Conservation (phyloP, 2,797 vertebrate species). For the Oryzias sinensis region DNA sequence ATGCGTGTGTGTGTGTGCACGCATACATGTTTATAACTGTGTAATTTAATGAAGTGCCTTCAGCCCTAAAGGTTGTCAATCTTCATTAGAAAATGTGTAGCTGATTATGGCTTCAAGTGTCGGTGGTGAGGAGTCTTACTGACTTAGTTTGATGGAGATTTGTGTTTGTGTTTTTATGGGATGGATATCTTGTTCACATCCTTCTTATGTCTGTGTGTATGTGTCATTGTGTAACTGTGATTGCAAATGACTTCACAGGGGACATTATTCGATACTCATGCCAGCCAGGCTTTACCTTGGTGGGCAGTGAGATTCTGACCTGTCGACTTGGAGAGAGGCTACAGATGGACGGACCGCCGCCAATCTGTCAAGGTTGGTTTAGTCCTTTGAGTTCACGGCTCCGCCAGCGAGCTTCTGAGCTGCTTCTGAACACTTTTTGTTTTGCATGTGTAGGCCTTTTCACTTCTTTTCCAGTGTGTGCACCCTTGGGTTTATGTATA, state of each 20-base stretch:
- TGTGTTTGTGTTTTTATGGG: slow-evolving; percentile 10
- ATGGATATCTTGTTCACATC: slow-evolving; percentile 17
- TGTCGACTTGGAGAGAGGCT: slow-evolving; percentile 91
- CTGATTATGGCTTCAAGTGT: slow-evolving; percentile 51
- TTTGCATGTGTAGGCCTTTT: neutral
- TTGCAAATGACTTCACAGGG: slow-evolving; percentile 77
- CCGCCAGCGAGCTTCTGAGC: slow-evolving; percentile 1
- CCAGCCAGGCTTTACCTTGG: slow-evolving; percentile 92
- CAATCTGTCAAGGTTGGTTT: slow-evolving; percentile 90
- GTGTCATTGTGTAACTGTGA: slow-evolving; percentile 27
- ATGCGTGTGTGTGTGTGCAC: slow-evolving; percentile 13
- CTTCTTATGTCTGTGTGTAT: slow-evolving; percentile 20
- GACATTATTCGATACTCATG: slow-evolving; percentile 97
- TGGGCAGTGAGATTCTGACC: slow-evolving; percentile 94
- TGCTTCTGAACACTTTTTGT: slow-evolving; percentile 6
- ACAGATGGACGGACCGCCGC: slow-evolving; percentile 93
- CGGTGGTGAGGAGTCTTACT: slow-evolving; percentile 26
- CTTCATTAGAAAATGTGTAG: slow-evolving; percentile 63
- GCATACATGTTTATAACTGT: slow-evolving; percentile 20
- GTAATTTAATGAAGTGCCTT: slow-evolving; percentile 54
- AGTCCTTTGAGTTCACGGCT: slow-evolving; percentile 9
- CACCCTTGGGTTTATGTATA: neutral
- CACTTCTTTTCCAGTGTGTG: slow-evolving; percentile 1
- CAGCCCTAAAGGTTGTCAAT: slow-evolving; percentile 47
- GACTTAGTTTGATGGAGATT: slow-evolving; percentile 14